These are phyloP conservation scores for Otis tarda DNA, from an alignment of 2,113 vertebrate genomes.

Conservation along the genomic window DNA sequence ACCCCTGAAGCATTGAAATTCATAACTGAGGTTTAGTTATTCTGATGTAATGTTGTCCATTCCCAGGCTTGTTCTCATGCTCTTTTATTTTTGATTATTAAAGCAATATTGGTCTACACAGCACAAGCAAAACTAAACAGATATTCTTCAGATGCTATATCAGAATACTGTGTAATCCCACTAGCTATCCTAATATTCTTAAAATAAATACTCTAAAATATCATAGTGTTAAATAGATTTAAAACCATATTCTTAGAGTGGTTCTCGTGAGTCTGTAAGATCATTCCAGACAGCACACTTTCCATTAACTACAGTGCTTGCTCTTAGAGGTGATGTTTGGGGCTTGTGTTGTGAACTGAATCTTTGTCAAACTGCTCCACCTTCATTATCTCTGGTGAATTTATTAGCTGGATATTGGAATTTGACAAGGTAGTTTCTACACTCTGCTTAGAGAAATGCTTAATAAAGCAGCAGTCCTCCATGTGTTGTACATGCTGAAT, in stretches of 20 bases:
- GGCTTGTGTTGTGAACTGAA: neutral
- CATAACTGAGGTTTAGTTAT: neutral
- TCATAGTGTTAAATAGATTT: neutral
- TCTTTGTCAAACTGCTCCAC: neutral
- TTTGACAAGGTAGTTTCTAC: neutral
- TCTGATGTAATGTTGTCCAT: neutral
- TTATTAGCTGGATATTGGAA: neutral
- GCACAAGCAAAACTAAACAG: neutral
- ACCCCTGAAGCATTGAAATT: neutral
- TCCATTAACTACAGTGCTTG: neutral
- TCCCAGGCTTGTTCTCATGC: neutral
- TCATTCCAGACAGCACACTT: neutral
- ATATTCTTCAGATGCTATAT: neutral
- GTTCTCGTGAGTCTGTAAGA: neutral
- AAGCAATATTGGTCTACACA: neutral
- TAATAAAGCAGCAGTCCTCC: neutral
- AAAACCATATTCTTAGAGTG: neutral
- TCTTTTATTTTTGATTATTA: neutral
- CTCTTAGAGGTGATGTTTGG: neutral
- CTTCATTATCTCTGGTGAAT: neutral
- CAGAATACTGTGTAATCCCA: neutral
- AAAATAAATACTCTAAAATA: neutral
- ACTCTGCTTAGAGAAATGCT: neutral
- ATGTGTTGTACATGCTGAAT: neutral
- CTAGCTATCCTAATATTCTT: neutral